Evolutionary conservation across 2,888 invertebrate genomes (phyloP).

Genomic region (Cotesia congregata): DNA sequence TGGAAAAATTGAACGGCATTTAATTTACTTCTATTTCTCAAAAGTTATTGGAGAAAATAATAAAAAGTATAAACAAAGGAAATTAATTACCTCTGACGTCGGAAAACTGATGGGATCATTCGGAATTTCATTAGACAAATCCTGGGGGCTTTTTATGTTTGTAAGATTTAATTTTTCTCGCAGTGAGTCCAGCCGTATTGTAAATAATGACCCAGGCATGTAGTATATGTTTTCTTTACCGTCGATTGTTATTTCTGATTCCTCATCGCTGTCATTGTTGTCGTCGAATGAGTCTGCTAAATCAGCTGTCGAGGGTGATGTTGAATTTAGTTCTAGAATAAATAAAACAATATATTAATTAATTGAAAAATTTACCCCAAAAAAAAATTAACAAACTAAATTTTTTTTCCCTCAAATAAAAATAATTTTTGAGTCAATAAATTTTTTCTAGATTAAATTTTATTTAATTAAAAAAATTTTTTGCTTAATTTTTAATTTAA

Average conservation of each 20-base stretch:
- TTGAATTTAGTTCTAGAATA: slow-evolving; percentile 82
- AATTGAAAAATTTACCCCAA: background rate
- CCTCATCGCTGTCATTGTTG: slow-evolving; percentile 75
- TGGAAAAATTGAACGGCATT: no score
- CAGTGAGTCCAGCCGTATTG: background rate
- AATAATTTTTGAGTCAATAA: no score
- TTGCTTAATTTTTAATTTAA: no score
- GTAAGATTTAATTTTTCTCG: background rate
- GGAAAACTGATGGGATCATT: slow-evolving; percentile 13
- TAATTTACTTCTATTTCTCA: no score
- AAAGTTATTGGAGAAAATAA: no score
- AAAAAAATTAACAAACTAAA: no score
- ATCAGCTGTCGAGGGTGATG: slow-evolving; percentile 74
- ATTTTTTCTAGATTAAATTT: no score
- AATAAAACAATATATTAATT: slow-evolving; percentile 17
- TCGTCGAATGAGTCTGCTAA: slow-evolving; percentile 66
- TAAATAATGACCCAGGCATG: slow-evolving; percentile 39
- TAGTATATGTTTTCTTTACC: slow-evolving; percentile 60
- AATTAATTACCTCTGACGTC: background rate
- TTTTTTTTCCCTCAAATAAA: no score
- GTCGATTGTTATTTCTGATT: slow-evolving; percentile 67
- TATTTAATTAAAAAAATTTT: no score
- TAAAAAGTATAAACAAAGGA: background rate
- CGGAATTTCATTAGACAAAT: background rate
- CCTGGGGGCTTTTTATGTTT: background rate